Base-by-base conservation (phyloP, 1,140 invertebrate species). In the Elysia chlorotica region DNA sequence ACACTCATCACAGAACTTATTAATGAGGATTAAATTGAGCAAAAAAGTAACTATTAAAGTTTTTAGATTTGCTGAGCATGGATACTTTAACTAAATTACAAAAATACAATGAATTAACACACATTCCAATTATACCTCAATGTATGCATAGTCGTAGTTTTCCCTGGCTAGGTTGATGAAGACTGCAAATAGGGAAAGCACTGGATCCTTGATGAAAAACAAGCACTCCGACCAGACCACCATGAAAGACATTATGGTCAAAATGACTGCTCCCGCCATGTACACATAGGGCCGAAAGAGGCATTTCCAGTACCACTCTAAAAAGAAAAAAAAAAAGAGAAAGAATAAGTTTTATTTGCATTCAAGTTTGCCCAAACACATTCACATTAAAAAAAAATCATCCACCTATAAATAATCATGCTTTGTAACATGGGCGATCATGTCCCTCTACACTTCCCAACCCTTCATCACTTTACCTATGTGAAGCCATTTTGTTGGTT, bases 161-260 rank as follows among this genome's bases (percentile, higher is more conserved):
- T 87, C 83, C 82, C 92, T 93, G 1, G 95, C 93, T 61, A 92
- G 87, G 79, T 94, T 92, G 1, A 99, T 91, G 83, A 99, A 94
- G 48, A 94, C 91, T 54, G 98, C 98, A 89, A 99, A 99, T 62
- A 99, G 90, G 0, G 97, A 99, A 4, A 99, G 88, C 25, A 96
- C 94, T 1, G 97, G 97, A 38, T 82, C 74, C 83, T 94, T 92
- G 79, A 93, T 94, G 88, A 99, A 99, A 87, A 99, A 99, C 0
- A 97, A 97, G 65, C 98, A 92, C 89, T 99, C 98, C 6, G 96
- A 99, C 97, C 98, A 99, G 19, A 99, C 94, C 54, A 99, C 95
- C 82, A 94, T 91, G 30, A 93, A 87, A 0, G 96, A 98, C 83
- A 99, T 90, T 35, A 93, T 88, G 2, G 91, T 92, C 4, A 95